Base-by-base conservation (phyloP, 1,140 invertebrate genomes). In the Antheraea pernyi region DNA sequence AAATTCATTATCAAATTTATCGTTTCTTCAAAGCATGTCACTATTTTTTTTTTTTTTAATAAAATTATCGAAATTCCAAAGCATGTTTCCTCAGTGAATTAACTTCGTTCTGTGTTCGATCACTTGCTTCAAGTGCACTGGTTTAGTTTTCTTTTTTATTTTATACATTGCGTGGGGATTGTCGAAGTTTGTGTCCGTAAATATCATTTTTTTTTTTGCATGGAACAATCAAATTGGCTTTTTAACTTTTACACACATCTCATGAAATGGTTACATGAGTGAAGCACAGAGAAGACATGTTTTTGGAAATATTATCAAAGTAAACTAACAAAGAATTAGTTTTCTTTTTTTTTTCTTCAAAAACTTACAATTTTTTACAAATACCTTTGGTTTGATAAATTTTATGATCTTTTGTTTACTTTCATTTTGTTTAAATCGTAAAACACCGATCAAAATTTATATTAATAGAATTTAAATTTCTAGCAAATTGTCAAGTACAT, bases 1-100 rank as follows among this genome's bases (percentile, higher is more conserved):
- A 46, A 73, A 69, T 70, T 65, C 66, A 63, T 73, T 68, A 67
- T 16, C 46, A 16, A 53, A 53, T 13, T 16, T 13, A 2, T 13
- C 5, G 9, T 58, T 72, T 72, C 46, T 67, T 65, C 19, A 72
- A 60, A 78, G 80, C 84, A 86, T 85, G 83, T 68, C 69, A 64
- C 19, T 60, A 67, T 66, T 60, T 59, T 67, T 67, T 64, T 67
- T 79, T 63, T 65, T 11, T 65, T 22, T 19, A 7, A 16, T n/a
- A 65, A 61, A 61, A 30, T 61, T 61, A 30, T 73, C 60, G 22
- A 63, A 58, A 70, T 74, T 84, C 81, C 78, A 77, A 85, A 79
- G 88, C 86, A 91, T 88, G 84, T 86, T 84, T 87, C 86, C 88
- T 88, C 83, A 68, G 70, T 80, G 80, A 78, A 68, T 77, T 71